Evolutionary conservation across 2,888 invertebrate species (phyloP).

Genomic region (Koerneria pararmatus): DNA sequence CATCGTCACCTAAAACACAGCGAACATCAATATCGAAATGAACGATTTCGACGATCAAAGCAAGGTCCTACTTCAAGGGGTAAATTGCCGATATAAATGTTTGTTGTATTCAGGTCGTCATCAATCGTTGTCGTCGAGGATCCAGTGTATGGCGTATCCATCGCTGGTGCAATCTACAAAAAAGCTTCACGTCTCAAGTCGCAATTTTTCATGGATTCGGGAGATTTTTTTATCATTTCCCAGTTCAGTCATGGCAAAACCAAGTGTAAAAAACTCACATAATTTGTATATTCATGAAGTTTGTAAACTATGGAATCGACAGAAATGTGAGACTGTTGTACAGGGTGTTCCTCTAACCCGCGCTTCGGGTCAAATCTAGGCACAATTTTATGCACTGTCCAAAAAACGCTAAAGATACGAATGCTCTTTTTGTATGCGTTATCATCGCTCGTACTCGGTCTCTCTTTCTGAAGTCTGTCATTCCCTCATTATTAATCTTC

Average conservation of each 20-base stretch:
- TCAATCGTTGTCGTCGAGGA: conserved; percentile 75
- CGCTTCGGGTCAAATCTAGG: too few relatives aligned
- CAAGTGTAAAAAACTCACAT: too few relatives aligned
- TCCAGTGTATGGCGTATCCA: conserved; percentile 67
- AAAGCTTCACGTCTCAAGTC: neutral
- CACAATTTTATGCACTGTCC: too few relatives aligned
- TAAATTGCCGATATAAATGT: conserved; percentile 91
- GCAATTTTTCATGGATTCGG: neutral
- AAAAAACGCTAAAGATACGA: too few relatives aligned
- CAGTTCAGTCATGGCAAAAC: neutral
- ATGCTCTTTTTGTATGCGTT: too few relatives aligned
- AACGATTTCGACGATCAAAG: neutral
- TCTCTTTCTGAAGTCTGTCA: too few relatives aligned
- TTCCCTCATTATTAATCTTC: too few relatives aligned
- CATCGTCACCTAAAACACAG: conserved; percentile 47
- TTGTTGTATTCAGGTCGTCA: conserved; percentile 94
- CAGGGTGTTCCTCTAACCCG: too few relatives aligned
- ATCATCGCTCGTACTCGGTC: too few relatives aligned
- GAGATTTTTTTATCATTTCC: neutral
- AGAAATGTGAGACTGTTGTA: too few relatives aligned
- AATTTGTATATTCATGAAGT: too few relatives aligned
- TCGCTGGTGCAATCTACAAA: conserved; percentile 38
- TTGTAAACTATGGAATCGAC: too few relatives aligned
- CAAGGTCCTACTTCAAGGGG: conserved; percentile 79
- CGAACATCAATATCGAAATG: neutral